Evolutionary conservation across 2,113 vertebrate genomes (phyloP).

Genomic region (Manacus vitellinus): DNA sequence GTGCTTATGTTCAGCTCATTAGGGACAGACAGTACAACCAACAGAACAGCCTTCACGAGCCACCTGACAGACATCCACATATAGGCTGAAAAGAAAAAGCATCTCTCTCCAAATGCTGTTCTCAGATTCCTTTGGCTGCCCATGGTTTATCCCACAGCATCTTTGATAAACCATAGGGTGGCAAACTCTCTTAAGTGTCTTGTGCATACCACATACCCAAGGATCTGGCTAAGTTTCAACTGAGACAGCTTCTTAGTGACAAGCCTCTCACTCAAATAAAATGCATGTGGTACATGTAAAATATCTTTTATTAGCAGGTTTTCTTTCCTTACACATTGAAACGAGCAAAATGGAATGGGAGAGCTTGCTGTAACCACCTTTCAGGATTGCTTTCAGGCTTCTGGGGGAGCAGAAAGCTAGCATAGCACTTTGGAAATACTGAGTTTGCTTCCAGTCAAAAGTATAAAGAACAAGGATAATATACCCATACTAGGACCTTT

Average conservation of each 20-base stretch:
- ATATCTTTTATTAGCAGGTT: neutral
- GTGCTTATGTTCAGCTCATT: neutral
- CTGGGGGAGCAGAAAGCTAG: neutral
- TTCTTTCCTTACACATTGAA: neutral
- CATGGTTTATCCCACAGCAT: neutral
- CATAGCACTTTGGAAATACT: neutral
- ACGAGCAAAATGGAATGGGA: neutral
- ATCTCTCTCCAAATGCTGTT: neutral
- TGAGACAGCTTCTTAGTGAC: neutral
- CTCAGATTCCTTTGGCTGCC: neutral
- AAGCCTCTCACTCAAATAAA: conserved; percentile 1
- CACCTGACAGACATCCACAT: neutral
- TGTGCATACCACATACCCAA: neutral
- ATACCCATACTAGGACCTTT: neutral
- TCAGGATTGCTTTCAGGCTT: neutral
- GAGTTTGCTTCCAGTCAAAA: neutral
- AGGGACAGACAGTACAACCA: neutral
- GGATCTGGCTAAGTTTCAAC: neutral
- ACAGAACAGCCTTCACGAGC: neutral
- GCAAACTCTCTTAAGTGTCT: neutral
- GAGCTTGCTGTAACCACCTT: neutral
- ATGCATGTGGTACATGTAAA: neutral
- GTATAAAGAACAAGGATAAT: neutral
- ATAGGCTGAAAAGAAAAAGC: neutral
- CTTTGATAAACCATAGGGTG: neutral